Evolutionary conservation across 2,113 vertebrate species (phyloP).

Genomic region (Oxyura jamaicensis): DNA sequence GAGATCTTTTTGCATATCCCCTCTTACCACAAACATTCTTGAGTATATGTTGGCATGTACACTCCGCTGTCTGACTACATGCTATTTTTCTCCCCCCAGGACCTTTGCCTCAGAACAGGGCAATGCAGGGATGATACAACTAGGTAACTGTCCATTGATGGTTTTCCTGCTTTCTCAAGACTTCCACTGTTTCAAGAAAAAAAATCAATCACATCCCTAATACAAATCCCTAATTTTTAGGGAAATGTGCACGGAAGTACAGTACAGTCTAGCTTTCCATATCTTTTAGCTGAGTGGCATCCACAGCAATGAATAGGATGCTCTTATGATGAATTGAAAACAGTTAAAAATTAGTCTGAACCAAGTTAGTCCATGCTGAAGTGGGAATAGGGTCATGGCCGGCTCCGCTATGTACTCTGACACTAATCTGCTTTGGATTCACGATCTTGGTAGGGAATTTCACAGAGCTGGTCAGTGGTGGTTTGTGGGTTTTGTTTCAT

Average conservation of each 20-base stretch:
- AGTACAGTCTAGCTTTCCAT: not conserved
- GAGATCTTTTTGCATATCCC: not conserved
- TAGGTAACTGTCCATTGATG: not conserved
- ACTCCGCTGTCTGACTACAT: not conserved
- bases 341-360: not conserved
- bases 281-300: not conserved
- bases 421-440: not conserved
- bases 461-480: not conserved
- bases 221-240: not conserved
- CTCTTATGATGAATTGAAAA: not conserved
- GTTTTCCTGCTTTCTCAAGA: not conserved
- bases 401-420: not conserved
- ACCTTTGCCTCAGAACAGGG: not conserved
- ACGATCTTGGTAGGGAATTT: not conserved
- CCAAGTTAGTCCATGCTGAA: not conserved
- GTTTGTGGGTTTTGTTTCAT: not conserved
- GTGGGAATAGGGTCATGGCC: not conserved
- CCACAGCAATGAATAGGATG: not conserved
- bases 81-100: not conserved
- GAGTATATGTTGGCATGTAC: too few relatives aligned
- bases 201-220: not conserved
- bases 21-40: not conserved
- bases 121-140: not conserved
- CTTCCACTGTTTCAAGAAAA: fast-evolving
- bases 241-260: not conserved